Percentiles rank a stretch among this genome's conserved stretches.
phyloP scores from a whole-genome alignment of 2,888 invertebrate species.

The Oegoconia quadripuncta region DNA sequence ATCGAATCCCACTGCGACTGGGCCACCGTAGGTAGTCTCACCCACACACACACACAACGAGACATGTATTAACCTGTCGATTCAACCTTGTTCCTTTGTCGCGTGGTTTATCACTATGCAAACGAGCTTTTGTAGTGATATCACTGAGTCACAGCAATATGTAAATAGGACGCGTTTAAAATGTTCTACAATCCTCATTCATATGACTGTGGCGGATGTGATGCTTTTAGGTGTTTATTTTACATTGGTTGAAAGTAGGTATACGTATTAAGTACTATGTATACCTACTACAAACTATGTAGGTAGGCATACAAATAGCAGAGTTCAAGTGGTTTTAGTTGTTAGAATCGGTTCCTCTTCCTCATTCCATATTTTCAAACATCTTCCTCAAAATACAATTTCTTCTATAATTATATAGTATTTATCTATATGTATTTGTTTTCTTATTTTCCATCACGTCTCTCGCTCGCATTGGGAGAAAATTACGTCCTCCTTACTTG shows the following conservation, averaged over 20 bases:
- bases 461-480: too few species aligned
- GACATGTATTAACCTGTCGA: slow-evolving; percentile 70
- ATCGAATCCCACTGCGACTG: not conserved
- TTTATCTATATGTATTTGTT: too few species aligned
- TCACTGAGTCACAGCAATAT: slow-evolving; percentile 45
- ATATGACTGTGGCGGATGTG: slow-evolving; percentile 20
- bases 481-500: too few species aligned
- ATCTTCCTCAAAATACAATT: too few species aligned
- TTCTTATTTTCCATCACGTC: too few species aligned
- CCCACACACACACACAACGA: slow-evolving; percentile 34
- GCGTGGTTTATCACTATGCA: slow-evolving; percentile 55
- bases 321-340: too few species aligned
- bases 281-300: too few species aligned
- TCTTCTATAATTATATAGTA: too few species aligned
- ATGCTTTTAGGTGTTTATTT: slow-evolving; percentile 18
- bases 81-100: slow-evolving; percentile 62
- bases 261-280: not conserved
- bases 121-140: slow-evolving; percentile 54
- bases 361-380: too few species aligned
- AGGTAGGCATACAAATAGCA: too few species aligned
- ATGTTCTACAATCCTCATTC: slow-evolving; percentile 22
- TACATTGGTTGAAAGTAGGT: too few species aligned
- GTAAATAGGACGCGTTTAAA: slow-evolving; percentile 29
- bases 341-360: too few species aligned
- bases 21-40: slow-evolving; percentile 6